Base-by-base conservation (phyloP, 2,888 invertebrate species). In the Euclidia mi region DNA sequence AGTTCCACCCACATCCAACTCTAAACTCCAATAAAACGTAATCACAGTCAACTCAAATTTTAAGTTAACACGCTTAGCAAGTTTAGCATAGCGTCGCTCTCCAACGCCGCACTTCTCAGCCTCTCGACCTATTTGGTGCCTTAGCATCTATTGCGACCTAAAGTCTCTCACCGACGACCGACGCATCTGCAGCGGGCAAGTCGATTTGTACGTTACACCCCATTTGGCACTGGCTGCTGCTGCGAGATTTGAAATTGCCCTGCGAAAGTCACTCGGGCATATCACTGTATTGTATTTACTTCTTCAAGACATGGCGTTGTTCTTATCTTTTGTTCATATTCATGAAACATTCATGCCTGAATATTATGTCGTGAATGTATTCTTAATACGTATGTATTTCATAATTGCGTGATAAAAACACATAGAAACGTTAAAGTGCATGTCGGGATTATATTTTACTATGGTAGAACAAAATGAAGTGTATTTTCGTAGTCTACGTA, bases 71-170 rank as follows among this genome's bases (percentile, higher is more conserved):
- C 60, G 62, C 58, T 65, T 60, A 70, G 56, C 51, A 56, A 56
- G 69, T 65, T 71, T 62, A 61, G 50, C 74, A 62, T 71, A 74
- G 50, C 42, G 52, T 61, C 63, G 56, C 25, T 50, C 58, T 63
- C 60, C 70, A 65, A 60, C 69, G 65, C 62, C 52, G 68, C 64
- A 70, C 77, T 74, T 74, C 57, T 41, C 62, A 66, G 55, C 51
- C 65, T 70, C 70, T 75, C 72, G 69, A 79, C 78, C 78, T 78
- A 78, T 78, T 79, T 76, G 68, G 66, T 77, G 65, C 66, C 71
- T 57, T 70, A 73, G 71, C 73, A 75, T 82, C 79, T 82, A 79
- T 73, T 79, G 81, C 82, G 84, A 84, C 85, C 84, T 84, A 82
- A 76, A 85, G 85, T 79, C 70, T 61, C 72, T 45, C 59, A 64